Conservation (phyloP, 2,888 invertebrate species). For the Hypercompe scribonia region DNA sequence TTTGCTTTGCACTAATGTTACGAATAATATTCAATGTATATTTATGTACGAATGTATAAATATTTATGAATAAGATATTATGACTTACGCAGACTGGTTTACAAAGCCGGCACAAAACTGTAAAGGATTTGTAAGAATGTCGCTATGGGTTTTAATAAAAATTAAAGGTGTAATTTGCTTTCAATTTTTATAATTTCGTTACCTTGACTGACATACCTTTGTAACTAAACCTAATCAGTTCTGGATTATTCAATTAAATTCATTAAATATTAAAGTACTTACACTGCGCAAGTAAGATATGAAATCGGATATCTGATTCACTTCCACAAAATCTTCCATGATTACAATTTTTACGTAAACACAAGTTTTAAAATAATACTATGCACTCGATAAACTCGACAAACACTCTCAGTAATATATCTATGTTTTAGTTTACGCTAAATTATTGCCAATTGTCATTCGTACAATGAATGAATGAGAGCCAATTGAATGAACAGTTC, state of each 20-base stretch:
- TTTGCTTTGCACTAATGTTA: neutral
- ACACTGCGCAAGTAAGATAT: conserved; percentile 93
- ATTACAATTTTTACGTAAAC: conserved; percentile 38
- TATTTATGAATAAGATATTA: neutral
- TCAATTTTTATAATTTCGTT: neutral
- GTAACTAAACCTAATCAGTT: neutral
- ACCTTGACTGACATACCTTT: neutral
- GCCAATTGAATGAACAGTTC: neutral
- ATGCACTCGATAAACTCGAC: neutral
- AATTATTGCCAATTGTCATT: neutral
- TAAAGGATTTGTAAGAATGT: too few relatives aligned
- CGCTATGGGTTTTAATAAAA: neutral
- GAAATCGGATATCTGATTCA: conserved; percentile 92
- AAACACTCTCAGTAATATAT: neutral
- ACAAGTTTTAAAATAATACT: conserved; percentile 31
- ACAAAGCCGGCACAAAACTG: neutral
- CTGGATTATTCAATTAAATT: neutral
- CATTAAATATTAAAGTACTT: conserved; percentile 74
- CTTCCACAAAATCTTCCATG: conserved; percentile 89
- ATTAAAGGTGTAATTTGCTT: neutral
- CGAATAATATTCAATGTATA: neutral
- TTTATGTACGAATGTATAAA: neutral
- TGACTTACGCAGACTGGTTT: neutral
- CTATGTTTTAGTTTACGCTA: neutral
- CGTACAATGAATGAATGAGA: neutral